Base-by-base conservation (phyloP, 2,888 invertebrate species). In the Meta bourneti region DNA sequence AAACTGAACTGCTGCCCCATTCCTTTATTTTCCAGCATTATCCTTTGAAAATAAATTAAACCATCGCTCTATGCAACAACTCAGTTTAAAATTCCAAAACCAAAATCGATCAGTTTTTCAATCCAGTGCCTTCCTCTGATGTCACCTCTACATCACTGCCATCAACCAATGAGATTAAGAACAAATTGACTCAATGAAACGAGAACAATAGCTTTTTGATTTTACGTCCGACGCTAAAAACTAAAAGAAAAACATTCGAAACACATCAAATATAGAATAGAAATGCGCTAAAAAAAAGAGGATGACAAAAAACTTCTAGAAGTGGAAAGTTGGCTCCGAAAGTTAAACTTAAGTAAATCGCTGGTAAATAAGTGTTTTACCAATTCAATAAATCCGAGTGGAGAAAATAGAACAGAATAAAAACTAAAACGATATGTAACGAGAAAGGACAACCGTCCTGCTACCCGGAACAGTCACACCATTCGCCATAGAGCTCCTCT, bases 301-400 rank as follows among this genome's bases (percentile, higher is more conserved):
- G 11, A 11, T 61, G 61, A 16, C 61, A 61, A 61, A 8, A 34
- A 34, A 34, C 34, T 34, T 34, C 61, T 5, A 16, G 61, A 61
- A 85, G 48, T 75, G 48, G 51, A 52, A 85, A 75, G 75, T 78
- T 48, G 70, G 69, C 34, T 34, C n/a, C 20, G 72, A 79, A 81
- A 90, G 61, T 79, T 72, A 86, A 87, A 91, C 91, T 87, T 87
- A 87, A 87, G 91, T 91, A 87, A 91, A 91, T 91, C 91, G 51
- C 91, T 91, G 87, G 87, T 87, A 91, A 91, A 91, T 91, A 91
- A 87, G 91, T 74, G 91, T 91, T 91, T 87, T 77, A 87, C 82
- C 87, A 82, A 91, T 91, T 83, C 91, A 87, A 91, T 91, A 87
- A 91, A 87, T 77, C 71, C 82, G 71, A 78, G 82, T 49, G 74